A percentile compares a stretch with the other conserved stretches of the same genome.
Evolutionary conservation across 2,888 invertebrate genomes (phyloP).

Genomic region (Marasmarcha lunaedactyla): DNA sequence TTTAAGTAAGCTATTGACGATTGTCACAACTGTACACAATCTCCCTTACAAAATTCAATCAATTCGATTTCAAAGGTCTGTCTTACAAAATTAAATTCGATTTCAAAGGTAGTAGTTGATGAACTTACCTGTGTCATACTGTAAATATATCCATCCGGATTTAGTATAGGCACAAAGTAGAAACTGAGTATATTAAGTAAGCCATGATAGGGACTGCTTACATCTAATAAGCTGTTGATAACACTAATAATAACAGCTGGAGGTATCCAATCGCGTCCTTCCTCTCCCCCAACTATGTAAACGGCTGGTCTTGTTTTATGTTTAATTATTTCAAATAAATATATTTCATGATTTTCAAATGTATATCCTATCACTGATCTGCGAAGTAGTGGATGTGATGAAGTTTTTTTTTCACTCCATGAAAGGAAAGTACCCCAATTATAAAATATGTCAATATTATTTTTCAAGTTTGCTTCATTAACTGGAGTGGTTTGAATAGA

Average conservation of each 20-base stretch:
- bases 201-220: slow-evolving; percentile 14
- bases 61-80: too few relatives aligned
- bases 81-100: too few relatives aligned
- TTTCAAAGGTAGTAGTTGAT: too few relatives aligned
- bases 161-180: slow-evolving; percentile 46
- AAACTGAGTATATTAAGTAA: slow-evolving; percentile 32
- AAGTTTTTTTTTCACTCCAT: slow-evolving; percentile 26
- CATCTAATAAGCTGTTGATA: slow-evolving; percentile 24
- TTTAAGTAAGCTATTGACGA: too few relatives aligned
- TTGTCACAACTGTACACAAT: too few relatives aligned
- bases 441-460: slow-evolving; percentile 17
- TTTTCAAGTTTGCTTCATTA: too few relatives aligned
- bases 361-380: slow-evolving; percentile 34
- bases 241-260: slow-evolving; percentile 36
- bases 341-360: slow-evolving; percentile 35
- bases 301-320: slow-evolving; percentile 26
- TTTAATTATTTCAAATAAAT: slow-evolving; percentile 32
- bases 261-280: slow-evolving; percentile 47
- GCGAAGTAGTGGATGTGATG: slow-evolving; percentile 17
- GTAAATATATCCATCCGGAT: slow-evolving; percentile 52
- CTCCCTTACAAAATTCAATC: too few relatives aligned
- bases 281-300: slow-evolving; percentile 49
- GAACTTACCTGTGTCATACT: slow-evolving; percentile 31
- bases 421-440: slow-evolving; percentile 23
- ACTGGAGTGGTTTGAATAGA: too few relatives aligned